Evolutionary conservation across 2,888 invertebrate species (phyloP).

Genomic region (Sisyra terminalis): DNA sequence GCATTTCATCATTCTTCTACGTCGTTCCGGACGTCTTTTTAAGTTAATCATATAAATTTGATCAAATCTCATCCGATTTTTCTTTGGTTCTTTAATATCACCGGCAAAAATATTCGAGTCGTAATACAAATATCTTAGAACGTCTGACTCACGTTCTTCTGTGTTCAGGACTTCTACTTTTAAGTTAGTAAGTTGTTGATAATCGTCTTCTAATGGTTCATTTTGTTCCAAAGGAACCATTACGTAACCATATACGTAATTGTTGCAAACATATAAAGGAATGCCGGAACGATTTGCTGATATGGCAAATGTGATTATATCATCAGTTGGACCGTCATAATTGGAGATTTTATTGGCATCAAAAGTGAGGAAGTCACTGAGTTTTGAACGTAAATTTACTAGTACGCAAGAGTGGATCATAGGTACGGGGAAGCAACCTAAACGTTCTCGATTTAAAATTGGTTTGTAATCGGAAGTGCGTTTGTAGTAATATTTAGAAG

Average conservation of each 20-base stretch:
- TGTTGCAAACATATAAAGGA: constrained; percentile 63
- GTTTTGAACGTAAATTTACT: constrained; percentile 44
- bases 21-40: constrained; percentile 60
- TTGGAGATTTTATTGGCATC: constrained; percentile 36
- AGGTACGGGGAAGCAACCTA: constrained; percentile 70
- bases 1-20: constrained; percentile 58
- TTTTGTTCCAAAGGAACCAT: constrained; percentile 61
- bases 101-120: constrained; percentile 25
- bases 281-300: constrained; percentile 57
- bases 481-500: constrained; percentile 62
- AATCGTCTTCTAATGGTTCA: constrained; percentile 45
- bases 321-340: constrained; percentile 73
- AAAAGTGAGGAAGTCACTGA: constrained; percentile 56
- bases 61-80: constrained; percentile 53
- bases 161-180: constrained; percentile 57
- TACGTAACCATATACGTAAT: constrained; percentile 63
- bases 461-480: constrained; percentile 73
- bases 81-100: constrained; percentile 21
- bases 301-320: constrained; percentile 82
- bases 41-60: constrained; percentile 89
- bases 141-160: constrained; percentile 20
- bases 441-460: constrained; percentile 48
- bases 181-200: constrained; percentile 55
- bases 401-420: constrained; percentile 85
- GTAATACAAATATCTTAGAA: constrained; percentile 17